Conservation (phyloP, 2,888 invertebrate genomes). For the Harpalus rufipes region DNA sequence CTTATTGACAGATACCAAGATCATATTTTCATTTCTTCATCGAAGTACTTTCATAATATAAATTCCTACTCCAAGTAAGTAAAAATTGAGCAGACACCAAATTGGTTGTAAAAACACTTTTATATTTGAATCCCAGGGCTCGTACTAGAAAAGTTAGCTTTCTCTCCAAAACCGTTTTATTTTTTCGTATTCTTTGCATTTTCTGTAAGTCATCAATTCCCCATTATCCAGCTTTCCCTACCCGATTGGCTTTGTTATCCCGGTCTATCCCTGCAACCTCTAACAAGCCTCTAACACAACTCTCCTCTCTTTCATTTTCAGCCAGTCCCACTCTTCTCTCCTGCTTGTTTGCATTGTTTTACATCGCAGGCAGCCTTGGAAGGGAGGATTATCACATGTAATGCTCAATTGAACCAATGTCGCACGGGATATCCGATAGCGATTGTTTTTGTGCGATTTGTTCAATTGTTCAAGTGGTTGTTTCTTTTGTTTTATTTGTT, state of each 20-base stretch:
- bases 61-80: no score
- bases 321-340: background rate
- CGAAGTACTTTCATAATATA: no score
- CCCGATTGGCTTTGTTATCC: slow-evolving; percentile 55
- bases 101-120: no score
- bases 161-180: background rate
- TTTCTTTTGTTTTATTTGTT: background rate
- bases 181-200: background rate
- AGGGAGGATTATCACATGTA: slow-evolving; percentile 48
- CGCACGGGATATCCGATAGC: slow-evolving; percentile 32
- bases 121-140: no score
- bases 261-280: slow-evolving; percentile 30
- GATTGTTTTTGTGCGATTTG: slow-evolving; percentile 28
- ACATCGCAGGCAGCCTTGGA: slow-evolving; percentile 16
- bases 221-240: background rate
- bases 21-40: no score
- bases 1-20: no score
- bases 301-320: background rate
- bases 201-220: background rate
- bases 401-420: slow-evolving; percentile 57
- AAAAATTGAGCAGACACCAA: no score
- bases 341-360: slow-evolving; percentile 56
- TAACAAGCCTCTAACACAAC: slow-evolving; percentile 41
- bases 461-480: slow-evolving; percentile 16
- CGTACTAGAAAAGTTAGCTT: no score